phyloP scores from a whole-genome alignment of 2,113 vertebrate species.

The Dicaeum eximium region DNA sequence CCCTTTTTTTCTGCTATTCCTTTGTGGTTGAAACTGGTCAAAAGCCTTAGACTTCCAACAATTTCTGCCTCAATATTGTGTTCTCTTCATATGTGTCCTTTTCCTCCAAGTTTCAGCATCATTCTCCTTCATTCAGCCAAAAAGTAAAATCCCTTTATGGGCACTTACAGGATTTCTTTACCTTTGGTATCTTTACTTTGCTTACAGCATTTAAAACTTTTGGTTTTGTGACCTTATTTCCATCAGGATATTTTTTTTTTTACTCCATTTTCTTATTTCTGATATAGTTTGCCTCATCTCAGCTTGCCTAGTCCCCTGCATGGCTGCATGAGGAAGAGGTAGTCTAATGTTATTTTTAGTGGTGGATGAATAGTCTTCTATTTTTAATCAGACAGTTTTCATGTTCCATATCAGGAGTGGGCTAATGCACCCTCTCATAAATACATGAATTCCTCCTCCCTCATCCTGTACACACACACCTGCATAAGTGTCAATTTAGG shows the following conservation, averaged over 20 bases:
- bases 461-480: constrained; percentile 15
- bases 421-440: constrained; percentile 24
- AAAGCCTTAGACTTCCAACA: background rate
- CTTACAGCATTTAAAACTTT: background rate
- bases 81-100: background rate
- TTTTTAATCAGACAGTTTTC: constrained; percentile 56
- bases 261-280: background rate
- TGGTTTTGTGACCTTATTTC: background rate
- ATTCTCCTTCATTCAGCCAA: constrained; percentile 4
- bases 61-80: background rate
- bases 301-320: background rate
- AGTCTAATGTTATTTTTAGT: constrained; percentile 40
- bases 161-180: background rate
- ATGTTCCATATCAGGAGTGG: constrained; percentile 26
- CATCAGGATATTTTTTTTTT: background rate
- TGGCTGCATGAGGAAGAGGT: background rate
- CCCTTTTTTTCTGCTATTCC: background rate
- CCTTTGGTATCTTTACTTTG: background rate
- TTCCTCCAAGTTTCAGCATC: background rate
- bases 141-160: background rate
- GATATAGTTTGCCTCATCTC: background rate
- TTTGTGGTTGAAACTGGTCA: background rate
- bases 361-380: constrained; percentile 34
- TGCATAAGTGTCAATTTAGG: constrained; percentile 54
- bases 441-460: constrained; percentile 17